These are phyloP conservation scores for Oncorhynchus mykiss DNA, from an alignment of 2,113 vertebrate genomes.

Conservation along the genomic window DNA sequence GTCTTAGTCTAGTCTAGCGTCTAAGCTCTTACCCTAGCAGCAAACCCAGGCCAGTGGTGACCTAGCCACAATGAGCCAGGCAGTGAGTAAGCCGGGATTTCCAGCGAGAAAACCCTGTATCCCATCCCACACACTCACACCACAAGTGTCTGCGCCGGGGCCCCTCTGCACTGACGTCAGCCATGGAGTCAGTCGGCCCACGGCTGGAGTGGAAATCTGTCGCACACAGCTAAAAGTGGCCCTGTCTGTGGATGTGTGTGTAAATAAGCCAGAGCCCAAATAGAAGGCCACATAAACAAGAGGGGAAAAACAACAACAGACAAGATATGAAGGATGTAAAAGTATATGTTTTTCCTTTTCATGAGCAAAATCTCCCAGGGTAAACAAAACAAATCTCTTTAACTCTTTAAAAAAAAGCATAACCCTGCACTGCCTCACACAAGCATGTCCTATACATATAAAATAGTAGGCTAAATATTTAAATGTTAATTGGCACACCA, in stretches of 20 bases:
- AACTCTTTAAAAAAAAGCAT: no score
- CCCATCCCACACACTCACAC: neutral
- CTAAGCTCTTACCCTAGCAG: neutral
- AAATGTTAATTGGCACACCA: no score
- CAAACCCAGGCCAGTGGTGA: conserved; percentile 22
- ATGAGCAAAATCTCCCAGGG: neutral
- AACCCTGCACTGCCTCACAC: no score
- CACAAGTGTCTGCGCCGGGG: conserved; percentile 17
- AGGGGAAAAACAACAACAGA: neutral
- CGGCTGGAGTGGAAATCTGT: conserved; percentile 30
- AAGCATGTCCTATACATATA: no score
- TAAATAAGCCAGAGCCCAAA: conserved; percentile 13
- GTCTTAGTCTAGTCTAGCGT: no score
- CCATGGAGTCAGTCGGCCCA: neutral
- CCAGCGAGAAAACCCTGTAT: conserved; percentile 42
- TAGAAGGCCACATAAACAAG: conserved; percentile 17
- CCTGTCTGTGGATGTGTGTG: conserved; percentile 1
- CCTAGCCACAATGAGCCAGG: conserved; percentile 7
- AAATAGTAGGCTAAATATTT: neutral
- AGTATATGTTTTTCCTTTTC: neutral
- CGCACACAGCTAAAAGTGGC: conserved; percentile 31
- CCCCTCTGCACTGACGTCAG: conserved; percentile 29
- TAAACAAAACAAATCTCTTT: neutral
- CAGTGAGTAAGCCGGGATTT: conserved; percentile 44
- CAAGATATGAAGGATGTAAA: neutral